These are phyloP conservation scores for Polymixis flavicincta DNA, from an alignment of 2,888 invertebrate species.

Conservation along the genomic window DNA sequence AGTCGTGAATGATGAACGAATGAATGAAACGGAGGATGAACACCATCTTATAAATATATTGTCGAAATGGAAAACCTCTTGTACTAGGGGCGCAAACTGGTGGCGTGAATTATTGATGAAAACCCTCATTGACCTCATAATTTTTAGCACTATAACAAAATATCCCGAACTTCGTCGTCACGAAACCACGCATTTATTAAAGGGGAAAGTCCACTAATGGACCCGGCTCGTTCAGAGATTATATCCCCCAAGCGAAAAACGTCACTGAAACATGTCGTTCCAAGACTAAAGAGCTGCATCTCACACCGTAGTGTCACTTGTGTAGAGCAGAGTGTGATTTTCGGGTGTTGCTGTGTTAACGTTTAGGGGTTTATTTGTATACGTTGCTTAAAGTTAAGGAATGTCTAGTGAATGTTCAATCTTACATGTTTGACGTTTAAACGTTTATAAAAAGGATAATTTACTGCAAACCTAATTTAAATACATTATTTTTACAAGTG, in stretches of 20 bases:
- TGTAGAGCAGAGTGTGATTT: too few relatives aligned
- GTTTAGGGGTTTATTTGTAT: neutral
- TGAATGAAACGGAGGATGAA: neutral
- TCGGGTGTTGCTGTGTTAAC: neutral
- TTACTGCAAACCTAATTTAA: neutral
- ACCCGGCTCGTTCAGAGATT: conserved; percentile 65
- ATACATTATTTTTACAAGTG: neutral
- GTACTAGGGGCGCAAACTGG: neutral
- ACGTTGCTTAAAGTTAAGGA: neutral
- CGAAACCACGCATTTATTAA: conserved; percentile 64
- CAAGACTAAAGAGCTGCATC: conserved; percentile 33
- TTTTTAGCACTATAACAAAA: conserved; percentile 45
- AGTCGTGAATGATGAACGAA: neutral
- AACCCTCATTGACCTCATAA: conserved; percentile 25
- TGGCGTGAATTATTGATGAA: neutral
- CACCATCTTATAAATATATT: neutral
- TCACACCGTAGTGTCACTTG: conserved; percentile 35
- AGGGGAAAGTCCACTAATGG: conserved; percentile 68
- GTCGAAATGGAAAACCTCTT: neutral
- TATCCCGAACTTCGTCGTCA: conserved; percentile 33
- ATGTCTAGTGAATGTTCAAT: neutral
- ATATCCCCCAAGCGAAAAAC: conserved; percentile 68
- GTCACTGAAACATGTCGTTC: conserved; percentile 60
- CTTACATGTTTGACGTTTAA: neutral
- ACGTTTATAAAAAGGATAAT: neutral